Percentiles rank a stretch among this genome's conserved stretches.
Conservation (phyloP, 2,797 vertebrate genomes). For the Syngnathus rostellatus region DNA sequence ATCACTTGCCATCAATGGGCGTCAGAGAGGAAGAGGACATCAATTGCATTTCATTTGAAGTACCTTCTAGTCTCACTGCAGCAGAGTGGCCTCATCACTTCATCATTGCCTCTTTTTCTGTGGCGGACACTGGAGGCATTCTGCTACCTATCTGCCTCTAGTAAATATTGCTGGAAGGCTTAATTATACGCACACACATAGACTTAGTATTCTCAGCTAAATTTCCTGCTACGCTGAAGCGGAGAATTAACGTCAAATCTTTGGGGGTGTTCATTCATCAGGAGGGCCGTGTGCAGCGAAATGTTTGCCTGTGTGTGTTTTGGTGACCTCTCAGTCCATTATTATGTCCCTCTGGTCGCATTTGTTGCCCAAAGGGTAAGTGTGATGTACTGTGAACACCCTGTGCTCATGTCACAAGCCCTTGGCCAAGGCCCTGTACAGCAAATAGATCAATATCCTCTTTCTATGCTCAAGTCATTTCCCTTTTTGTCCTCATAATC, state of each 20-base stretch:
- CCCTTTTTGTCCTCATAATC: slow-evolving; percentile 2
- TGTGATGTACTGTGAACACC: slow-evolving; percentile 51
- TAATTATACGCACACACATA: slow-evolving; percentile 59
- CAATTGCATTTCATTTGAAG: slow-evolving; percentile 49
- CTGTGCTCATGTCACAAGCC: slow-evolving; percentile 26
- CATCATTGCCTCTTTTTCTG: slow-evolving; percentile 66
- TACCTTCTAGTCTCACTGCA: slow-evolving; percentile 37
- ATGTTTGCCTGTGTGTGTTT: slow-evolving; percentile 49
- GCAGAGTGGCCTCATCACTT: slow-evolving; percentile 43
- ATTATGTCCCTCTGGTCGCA: slow-evolving; percentile 48
- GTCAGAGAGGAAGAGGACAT: slow-evolving; percentile 40
- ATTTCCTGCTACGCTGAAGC: slow-evolving; percentile 64
- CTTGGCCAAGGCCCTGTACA: slow-evolving; percentile 1
- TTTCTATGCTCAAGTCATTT: slow-evolving; percentile 21
- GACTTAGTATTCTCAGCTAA: slow-evolving; percentile 56
- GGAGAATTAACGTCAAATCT: slow-evolving; percentile 65
- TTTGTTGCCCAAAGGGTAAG: slow-evolving; percentile 47
- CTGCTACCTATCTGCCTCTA: slow-evolving; percentile 64
- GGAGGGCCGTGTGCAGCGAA: slow-evolving; percentile 29
- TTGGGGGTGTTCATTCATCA: slow-evolving; percentile 60
- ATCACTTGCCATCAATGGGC: slow-evolving; percentile 47
- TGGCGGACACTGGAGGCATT: slow-evolving; percentile 70
- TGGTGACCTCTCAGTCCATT: slow-evolving; percentile 57
- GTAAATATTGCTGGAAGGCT: slow-evolving; percentile 77
- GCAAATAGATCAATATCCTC: slow-evolving; percentile 23